These are phyloP conservation scores for Psittacula echo DNA, from an alignment of 2,797 vertebrate species.

Conservation along the genomic window DNA sequence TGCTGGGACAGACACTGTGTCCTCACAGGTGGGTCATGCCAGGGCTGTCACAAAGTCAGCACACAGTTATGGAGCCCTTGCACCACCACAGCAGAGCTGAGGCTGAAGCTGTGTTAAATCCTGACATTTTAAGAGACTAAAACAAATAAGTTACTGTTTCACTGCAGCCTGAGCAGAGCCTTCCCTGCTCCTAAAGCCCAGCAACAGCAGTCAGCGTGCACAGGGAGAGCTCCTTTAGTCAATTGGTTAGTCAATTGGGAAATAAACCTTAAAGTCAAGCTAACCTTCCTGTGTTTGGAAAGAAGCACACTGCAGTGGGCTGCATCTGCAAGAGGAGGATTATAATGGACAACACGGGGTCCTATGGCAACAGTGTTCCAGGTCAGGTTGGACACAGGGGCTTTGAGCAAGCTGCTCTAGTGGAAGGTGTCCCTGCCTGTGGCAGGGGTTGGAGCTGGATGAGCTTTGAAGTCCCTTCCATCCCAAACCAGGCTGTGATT, in stretches of 20 bases:
- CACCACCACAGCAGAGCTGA: background rate
- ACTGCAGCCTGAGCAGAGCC: background rate
- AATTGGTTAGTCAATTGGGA: background rate
- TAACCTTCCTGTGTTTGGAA: background rate
- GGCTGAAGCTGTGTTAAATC: background rate
- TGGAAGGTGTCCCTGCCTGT: background rate
- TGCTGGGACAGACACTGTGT: fast-evolving
- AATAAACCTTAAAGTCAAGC: conserved; percentile 44
- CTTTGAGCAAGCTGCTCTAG: background rate
- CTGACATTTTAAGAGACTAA: conserved; percentile 29
- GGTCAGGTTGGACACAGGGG: background rate
- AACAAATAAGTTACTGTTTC: background rate
- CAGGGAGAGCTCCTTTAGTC: background rate
- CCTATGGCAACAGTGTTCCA: background rate
- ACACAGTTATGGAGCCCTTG: background rate
- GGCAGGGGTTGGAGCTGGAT: background rate
- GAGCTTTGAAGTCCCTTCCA: background rate
- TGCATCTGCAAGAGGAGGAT: background rate
- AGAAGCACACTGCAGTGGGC: background rate
- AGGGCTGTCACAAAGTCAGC: background rate
- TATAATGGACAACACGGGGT: background rate
- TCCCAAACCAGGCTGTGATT: background rate
- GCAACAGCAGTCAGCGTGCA: background rate
- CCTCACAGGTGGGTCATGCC: background rate
- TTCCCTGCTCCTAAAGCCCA: background rate